A percentile compares a stretch with the other conserved stretches of the same genome.
phyloP scores from a whole-genome alignment of 2,113 vertebrate genomes.

The Sarotherodon lohbergeri region DNA sequence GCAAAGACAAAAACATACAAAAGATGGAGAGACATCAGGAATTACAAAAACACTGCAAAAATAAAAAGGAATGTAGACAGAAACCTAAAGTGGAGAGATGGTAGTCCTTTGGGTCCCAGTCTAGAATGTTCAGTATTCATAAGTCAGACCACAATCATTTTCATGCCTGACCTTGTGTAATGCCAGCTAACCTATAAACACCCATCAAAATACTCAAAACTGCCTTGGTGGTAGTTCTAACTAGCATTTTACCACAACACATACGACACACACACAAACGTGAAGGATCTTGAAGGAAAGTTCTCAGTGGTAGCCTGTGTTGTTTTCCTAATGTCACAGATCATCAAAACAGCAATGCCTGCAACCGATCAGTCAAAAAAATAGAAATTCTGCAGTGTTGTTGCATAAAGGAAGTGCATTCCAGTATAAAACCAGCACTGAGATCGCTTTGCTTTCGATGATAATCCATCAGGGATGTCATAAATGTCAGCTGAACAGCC shows the following conservation, averaged over 20 bases:
- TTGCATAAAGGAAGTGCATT: not conserved
- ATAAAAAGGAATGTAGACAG: not conserved
- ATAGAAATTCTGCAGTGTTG: not conserved
- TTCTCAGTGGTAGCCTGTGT: not conserved
- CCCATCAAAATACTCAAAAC: not conserved
- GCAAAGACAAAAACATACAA: not conserved
- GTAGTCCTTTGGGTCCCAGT: not conserved
- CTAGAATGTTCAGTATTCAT: not conserved
- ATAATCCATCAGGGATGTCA: constrained; percentile 37
- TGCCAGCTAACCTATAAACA: not conserved
- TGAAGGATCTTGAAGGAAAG: not conserved
- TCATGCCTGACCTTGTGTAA: not conserved
- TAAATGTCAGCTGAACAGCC: constrained; percentile 36
- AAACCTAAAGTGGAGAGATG: not conserved
- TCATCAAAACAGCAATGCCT: not conserved
- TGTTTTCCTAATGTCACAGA: not conserved
- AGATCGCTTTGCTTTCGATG: constrained; percentile 17
- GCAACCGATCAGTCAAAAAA: not conserved
- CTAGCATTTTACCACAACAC: not conserved
- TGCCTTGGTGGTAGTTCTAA: not conserved
- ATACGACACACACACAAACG: not conserved
- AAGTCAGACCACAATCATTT: not conserved
- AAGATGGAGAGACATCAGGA: not conserved
- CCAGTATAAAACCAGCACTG: not conserved
- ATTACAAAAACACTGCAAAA: not conserved